phyloP scores from a whole-genome alignment of 2,888 invertebrate species.

The Chrysolina oricalcia region DNA sequence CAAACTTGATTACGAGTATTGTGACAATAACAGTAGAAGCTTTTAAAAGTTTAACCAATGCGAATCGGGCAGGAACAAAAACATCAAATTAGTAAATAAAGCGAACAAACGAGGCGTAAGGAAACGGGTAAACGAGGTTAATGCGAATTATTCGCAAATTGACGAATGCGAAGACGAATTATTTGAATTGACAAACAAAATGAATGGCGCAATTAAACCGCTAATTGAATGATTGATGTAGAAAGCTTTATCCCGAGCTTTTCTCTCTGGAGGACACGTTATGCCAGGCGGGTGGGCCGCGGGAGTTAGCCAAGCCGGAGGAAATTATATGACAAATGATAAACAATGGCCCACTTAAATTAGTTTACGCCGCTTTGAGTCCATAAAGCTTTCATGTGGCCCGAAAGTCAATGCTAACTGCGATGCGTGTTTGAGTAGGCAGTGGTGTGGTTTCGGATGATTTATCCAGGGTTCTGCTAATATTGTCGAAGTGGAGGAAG shows the following conservation, averaged over 20 bases:
- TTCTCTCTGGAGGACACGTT: constrained; percentile 45
- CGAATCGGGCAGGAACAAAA: constrained; percentile 48
- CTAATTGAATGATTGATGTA: constrained; percentile 71
- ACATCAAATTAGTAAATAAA: constrained; percentile 54
- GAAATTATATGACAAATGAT: constrained; percentile 66
- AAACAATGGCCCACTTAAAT: constrained; percentile 66
- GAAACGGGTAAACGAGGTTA: constrained; percentile 60
- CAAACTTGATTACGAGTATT: constrained; percentile 23
- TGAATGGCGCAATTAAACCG: constrained; percentile 71
- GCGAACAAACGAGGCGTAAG: constrained; percentile 56
- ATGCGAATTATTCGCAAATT: constrained; percentile 63
- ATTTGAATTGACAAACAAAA: constrained; percentile 70
- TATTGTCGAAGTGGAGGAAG: not conserved
- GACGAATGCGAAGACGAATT: constrained; percentile 68
- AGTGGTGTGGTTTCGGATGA: constrained; percentile 19
- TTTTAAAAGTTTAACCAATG: constrained; percentile 44
- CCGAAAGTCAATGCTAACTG: constrained; percentile 51
- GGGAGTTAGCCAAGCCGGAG: constrained; percentile 51
- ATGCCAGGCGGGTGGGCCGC: constrained; percentile 44
- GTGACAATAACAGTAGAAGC: constrained; percentile 25
- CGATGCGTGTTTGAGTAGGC: constrained; percentile 41
- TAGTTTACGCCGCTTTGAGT: constrained; percentile 62
- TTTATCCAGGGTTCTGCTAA: not conserved
- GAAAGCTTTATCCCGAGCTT: constrained; percentile 58
- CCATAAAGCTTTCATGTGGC: constrained; percentile 54